These are phyloP conservation scores for Melierax canorus DNA, from an alignment of 2,113 vertebrate genomes.

Conservation along the genomic window DNA sequence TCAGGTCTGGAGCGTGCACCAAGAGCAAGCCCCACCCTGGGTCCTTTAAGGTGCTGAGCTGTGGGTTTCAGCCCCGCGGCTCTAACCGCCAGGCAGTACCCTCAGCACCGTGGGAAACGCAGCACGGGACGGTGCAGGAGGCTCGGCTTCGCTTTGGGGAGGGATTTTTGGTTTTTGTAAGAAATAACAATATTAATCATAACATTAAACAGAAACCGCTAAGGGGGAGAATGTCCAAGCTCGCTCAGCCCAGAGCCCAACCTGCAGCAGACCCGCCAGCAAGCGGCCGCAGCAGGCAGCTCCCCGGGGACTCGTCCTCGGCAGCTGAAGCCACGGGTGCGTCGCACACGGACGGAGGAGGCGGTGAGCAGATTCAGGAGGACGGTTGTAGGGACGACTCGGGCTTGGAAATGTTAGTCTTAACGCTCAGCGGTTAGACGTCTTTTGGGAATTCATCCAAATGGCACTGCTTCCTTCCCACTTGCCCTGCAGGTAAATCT, in stretches of 20 bases:
- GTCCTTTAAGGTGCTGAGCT: neutral
- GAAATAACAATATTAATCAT: neutral
- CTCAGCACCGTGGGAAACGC: neutral
- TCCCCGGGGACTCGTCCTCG: neutral
- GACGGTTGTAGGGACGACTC: neutral
- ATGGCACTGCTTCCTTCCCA: conserved; percentile 40
- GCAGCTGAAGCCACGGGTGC: neutral
- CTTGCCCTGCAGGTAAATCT: conserved; percentile 61
- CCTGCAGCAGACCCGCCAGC: neutral
- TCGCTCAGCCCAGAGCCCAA: neutral
- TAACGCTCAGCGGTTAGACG: neutral
- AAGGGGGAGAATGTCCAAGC: neutral
- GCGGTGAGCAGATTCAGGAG: neutral
- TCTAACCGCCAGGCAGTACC: neutral
- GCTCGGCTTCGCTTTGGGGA: neutral
- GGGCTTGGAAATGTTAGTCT: neutral
- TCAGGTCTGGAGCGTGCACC: neutral
- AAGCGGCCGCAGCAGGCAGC: neutral
- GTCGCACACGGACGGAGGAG: rapidly evolving
- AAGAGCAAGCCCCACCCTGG: neutral
- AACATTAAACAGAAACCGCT: neutral
- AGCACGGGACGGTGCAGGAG: neutral
- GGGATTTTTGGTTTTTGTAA: neutral
- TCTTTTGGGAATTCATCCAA: conserved; percentile 47
- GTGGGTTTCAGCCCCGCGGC: rapidly evolving